Evolutionary conservation across 2,888 invertebrate species (phyloP).

Genomic region (Serripes groenlandicus): DNA sequence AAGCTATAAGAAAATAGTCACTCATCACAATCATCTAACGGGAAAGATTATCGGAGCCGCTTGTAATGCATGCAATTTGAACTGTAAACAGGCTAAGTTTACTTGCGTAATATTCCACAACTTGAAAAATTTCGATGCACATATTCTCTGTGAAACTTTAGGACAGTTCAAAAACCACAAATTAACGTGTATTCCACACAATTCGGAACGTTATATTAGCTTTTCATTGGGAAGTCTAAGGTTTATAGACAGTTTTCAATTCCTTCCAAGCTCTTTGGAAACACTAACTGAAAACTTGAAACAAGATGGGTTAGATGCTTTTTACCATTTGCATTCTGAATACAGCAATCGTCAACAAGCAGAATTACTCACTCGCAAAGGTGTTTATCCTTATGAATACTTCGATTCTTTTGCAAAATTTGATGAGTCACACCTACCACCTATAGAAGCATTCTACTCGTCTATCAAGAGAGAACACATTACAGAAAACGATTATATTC

Average conservation of each 20-base stretch:
- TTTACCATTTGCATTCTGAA: constrained; percentile 39
- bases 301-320: constrained; percentile 46
- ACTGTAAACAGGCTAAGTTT: constrained; percentile 33
- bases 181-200: constrained; percentile 42
- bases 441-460: constrained; percentile 30
- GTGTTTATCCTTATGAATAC: constrained; percentile 41
- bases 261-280: constrained; percentile 44
- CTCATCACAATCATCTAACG: constrained; percentile 51
- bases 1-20: constrained; percentile 17
- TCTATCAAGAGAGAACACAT: constrained; percentile 30
- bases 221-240: constrained; percentile 51
- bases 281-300: constrained; percentile 39
- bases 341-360: not conserved
- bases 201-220: constrained; percentile 47
- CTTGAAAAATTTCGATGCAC: constrained; percentile 39
- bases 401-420: constrained; percentile 22
- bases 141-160: constrained; percentile 25
- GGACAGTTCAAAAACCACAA: constrained; percentile 38
- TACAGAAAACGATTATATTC: constrained; percentile 36
- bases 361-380: constrained; percentile 25
- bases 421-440: constrained; percentile 26
- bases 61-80: constrained; percentile 37
- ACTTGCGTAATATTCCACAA: constrained; percentile 49
- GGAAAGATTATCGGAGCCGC: constrained; percentile 40
- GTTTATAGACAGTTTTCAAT: constrained; percentile 57